Percentiles rank a stretch among this genome's conserved stretches.
These are phyloP conservation scores for Malurus leucopterus DNA, from an alignment of 2,797 vertebrate genomes.

Conservation along the genomic window DNA sequence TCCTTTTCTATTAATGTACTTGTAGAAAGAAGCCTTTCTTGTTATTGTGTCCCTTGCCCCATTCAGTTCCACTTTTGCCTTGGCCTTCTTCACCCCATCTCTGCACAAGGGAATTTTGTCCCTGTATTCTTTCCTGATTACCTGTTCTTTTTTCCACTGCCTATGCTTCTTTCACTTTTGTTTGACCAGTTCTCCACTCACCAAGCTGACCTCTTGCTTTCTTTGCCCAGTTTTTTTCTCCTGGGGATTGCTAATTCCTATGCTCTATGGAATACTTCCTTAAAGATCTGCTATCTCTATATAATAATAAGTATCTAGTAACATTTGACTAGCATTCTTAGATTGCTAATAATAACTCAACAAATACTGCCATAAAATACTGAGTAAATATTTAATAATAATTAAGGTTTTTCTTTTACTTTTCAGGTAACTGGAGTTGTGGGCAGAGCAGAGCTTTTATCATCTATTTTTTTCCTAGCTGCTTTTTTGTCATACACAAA, in stretches of 20 bases:
- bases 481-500: constrained; percentile 95
- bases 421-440: constrained; percentile 94
- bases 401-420: neutral
- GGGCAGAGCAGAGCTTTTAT: constrained; percentile 94
- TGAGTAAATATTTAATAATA: neutral
- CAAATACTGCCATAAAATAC: neutral
- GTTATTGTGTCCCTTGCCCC: neutral
- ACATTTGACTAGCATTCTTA: neutral
- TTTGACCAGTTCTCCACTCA: neutral
- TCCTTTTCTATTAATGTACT: neutral
- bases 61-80: neutral
- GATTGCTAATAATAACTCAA: neutral
- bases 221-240: neutral
- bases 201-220: neutral
- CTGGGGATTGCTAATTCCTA: neutral
- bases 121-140: neutral
- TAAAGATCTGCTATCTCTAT: neutral
- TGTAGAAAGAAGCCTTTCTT: neutral
- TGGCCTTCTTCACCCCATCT: neutral
- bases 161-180: neutral
- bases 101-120: neutral
- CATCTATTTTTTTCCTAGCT: constrained; percentile 95
- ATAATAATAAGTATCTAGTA: neutral
- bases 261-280: neutral
- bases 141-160: neutral